Base-by-base conservation (phyloP, 2,113 vertebrate genomes). In the Irena cyanogastra region DNA sequence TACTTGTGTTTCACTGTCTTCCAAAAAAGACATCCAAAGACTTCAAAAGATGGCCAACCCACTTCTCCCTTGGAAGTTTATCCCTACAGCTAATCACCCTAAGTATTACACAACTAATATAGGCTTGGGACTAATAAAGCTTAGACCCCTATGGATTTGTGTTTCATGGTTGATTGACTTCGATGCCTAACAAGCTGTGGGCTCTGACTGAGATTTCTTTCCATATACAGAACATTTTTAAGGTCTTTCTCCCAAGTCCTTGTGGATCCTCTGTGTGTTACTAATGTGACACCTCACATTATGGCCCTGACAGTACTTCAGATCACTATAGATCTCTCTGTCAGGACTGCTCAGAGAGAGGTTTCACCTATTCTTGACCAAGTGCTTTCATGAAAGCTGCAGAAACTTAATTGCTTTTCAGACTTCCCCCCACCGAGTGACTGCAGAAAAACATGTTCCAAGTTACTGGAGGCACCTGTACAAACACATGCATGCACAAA, bases 111-210 rank as follows among this genome's bases (percentile, higher is more conserved):
- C 84, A 88, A 71, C 91, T 92, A 89, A 94, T 94, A 75, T 27
- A 84, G 94, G 86, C 91, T 96, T 83, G 91, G 83, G 64, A 89
- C 91, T 92, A 97, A 96, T 96, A 96, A 97, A 96, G 95, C 95
- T 94, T 92, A 94, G 96, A 95, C 91, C 65, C 96, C 95, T 95
- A 93, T 78, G 94, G 94, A 84, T 93, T 95, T 4, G 17, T 71
- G 89, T 95, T 95, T 97, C 91, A 84, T 78, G 94, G 93, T 84
- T 95, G 91, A 89, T 94, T 94, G 80, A 89, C 86, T 95, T 81
- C 1, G 4, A 93, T 81, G 89, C 53, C 91, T 97, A 96, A 96
- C 86, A 92, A 95, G 91, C 96, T 97, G 94, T 92, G 96, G 95
- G 93, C 93, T 91, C 76, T 97, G 94, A 93, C 89, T 94, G 81